Conservation (phyloP, 2,888 invertebrate species). For the Graphium colonna region DNA sequence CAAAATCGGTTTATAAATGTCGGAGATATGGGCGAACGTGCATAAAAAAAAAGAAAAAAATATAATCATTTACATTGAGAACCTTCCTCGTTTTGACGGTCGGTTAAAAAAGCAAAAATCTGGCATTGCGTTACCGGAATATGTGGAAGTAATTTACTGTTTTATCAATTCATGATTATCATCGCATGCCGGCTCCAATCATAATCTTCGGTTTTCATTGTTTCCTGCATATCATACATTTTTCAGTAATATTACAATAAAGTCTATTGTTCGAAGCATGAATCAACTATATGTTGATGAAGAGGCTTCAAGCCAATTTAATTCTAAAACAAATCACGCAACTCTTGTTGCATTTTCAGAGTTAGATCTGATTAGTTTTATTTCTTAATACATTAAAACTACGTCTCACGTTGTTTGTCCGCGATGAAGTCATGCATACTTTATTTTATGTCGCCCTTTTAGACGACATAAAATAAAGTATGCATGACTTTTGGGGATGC, state of each 20-base stretch:
- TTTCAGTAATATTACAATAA: not conserved
- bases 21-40: no score
- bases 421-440: no score
- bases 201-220: not conserved
- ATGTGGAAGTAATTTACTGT: not conserved
- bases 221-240: not conserved
- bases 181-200: not conserved
- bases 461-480: no score
- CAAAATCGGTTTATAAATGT: no score
- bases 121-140: not conserved
- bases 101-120: no score
- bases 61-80: no score
- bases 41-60: no score
- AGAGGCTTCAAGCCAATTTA: not conserved
- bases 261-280: slow-evolving; percentile 7
- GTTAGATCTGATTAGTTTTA: not conserved
- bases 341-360: not conserved
- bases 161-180: not conserved
- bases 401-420: no score
- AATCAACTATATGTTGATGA: not conserved
- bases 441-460: no score
- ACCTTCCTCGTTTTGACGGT: no score
- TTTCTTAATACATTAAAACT: not conserved
- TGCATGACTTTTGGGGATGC: no score
- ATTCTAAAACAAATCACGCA: not conserved